Conservation (phyloP, 2,797 vertebrate species). For the Glyptemys insculpta region DNA sequence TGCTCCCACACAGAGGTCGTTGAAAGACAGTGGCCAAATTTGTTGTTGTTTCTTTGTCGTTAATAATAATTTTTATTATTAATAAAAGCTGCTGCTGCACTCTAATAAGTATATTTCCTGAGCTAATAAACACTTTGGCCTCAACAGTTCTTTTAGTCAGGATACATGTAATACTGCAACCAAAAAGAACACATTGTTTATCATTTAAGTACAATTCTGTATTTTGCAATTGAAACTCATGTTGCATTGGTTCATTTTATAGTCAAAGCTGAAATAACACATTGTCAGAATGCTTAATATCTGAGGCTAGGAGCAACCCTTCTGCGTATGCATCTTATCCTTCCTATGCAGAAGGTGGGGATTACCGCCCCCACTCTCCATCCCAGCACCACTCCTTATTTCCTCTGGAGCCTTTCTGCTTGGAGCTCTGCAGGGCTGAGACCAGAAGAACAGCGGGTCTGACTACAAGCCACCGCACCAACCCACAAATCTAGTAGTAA, state of each 20-base stretch:
- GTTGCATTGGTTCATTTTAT: background rate
- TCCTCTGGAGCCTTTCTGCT: background rate
- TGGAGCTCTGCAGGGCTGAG: background rate
- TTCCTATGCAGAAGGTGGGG: background rate
- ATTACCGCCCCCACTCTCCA: background rate
- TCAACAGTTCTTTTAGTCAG: background rate
- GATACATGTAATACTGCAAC: background rate
- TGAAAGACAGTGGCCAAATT: background rate
- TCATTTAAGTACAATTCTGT: background rate
- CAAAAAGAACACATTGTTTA: rapidly evolving
- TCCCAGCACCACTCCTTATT: background rate
- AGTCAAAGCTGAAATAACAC: background rate
- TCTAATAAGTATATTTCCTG: background rate
- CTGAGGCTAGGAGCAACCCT: background rate
- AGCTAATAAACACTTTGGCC: background rate
- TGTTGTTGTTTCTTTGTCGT: background rate
- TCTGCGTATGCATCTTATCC: background rate
- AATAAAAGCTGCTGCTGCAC: rapidly evolving
- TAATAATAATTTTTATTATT: background rate
- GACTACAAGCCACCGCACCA: background rate
- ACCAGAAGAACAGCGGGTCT: background rate
- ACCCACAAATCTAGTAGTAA: background rate
- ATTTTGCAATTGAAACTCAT: background rate
- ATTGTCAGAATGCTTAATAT: background rate
- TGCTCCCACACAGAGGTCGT: background rate